Evolutionary conservation across 30 jellyfish, hydroid and myxozoan genomes (phyloP).

Genomic region (Aurelia aurita complex sp. Pacific): DNA sequence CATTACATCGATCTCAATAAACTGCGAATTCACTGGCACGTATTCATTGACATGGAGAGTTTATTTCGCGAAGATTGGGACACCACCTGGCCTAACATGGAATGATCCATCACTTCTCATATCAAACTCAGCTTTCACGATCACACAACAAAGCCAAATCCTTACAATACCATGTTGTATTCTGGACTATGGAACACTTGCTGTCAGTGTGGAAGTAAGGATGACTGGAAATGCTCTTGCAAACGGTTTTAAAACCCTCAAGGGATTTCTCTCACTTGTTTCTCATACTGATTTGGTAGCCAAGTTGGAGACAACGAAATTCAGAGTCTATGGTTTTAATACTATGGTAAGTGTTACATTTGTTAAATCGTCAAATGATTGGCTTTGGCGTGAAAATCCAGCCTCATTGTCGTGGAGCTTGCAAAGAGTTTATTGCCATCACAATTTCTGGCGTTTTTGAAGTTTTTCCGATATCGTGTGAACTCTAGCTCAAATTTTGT

Average conservation of each 20-base stretch:
- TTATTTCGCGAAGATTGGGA: constrained; percentile 20
- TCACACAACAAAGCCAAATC: constrained; percentile 8
- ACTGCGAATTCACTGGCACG: constrained; percentile 40
- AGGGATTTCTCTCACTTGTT: neutral
- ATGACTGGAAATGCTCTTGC: constrained; percentile 29
- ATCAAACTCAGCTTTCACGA: constrained; percentile 3
- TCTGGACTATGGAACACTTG: constrained; percentile 35
- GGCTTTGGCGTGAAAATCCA: too few species aligned
- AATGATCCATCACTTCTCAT: constrained; percentile 18
- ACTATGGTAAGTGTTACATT: constrained; percentile 36
- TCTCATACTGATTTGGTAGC: constrained; percentile 40
- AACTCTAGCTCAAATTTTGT: too few species aligned
- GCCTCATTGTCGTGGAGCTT: too few species aligned
- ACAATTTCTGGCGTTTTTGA: too few species aligned
- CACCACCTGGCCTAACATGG: neutral
- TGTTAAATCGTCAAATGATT: neutral
- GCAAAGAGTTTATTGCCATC: too few species aligned
- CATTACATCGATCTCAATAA: constrained; percentile 16
- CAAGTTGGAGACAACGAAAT: constrained; percentile 1
- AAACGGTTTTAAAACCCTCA: constrained; percentile 1
- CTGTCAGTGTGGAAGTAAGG: constrained; percentile 24
- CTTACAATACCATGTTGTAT: constrained; percentile 51
- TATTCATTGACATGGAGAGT: constrained; percentile 25
- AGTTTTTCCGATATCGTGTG: too few species aligned
- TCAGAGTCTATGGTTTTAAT: constrained; percentile 27